phyloP scores from a whole-genome alignment of 2,113 vertebrate species.

The Amphilophus citrinellus region DNA sequence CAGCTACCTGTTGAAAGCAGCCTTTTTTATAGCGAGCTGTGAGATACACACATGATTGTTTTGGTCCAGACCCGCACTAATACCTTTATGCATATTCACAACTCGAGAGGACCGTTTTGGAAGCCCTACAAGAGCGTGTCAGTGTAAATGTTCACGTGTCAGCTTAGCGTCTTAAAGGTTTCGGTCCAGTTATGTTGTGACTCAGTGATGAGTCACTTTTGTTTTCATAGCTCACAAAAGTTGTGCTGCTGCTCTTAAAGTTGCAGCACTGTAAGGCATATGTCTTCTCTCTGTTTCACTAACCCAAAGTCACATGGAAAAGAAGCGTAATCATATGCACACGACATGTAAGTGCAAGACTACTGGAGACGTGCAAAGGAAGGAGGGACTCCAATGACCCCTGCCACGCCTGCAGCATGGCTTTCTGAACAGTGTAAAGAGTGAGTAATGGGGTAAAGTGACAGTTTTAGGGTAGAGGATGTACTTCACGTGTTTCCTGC shows the following conservation, averaged over 20 bases:
- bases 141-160: background rate
- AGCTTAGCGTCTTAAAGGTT: background rate
- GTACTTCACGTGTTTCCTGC: background rate
- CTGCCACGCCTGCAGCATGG: background rate
- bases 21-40: background rate
- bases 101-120: background rate
- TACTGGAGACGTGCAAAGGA: background rate
- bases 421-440: background rate
- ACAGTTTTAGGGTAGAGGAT: background rate
- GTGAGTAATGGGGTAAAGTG: background rate
- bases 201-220: background rate
- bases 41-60: background rate
- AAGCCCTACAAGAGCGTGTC: background rate
- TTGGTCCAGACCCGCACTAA: background rate
- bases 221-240: background rate
- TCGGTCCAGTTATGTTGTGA: background rate
- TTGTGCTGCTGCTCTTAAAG: background rate
- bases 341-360: background rate
- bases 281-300: background rate
- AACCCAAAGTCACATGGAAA: background rate
- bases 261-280: background rate
- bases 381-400: background rate
- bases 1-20: background rate
- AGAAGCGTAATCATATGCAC: background rate
- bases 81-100: background rate